Evolutionary conservation across 1,140 invertebrate species (phyloP).

Genomic region (Aphis gossypii): DNA sequence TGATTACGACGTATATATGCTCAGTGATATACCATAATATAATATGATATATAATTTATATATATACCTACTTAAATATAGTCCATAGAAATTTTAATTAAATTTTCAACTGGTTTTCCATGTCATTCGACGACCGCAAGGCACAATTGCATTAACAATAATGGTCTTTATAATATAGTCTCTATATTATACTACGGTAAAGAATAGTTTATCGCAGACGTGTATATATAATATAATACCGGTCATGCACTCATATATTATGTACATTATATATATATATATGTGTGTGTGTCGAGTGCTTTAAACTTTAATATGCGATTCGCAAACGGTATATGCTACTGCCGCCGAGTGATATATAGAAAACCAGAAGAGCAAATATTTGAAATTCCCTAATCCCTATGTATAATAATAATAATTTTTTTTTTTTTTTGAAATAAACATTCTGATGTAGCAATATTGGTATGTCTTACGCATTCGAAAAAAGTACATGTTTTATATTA

Average conservation of each 20-base stretch:
- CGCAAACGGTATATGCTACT: not conserved
- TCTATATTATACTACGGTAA: not conserved
- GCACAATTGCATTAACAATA: not conserved
- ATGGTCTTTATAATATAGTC: not conserved
- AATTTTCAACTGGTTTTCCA: conserved; percentile 22
- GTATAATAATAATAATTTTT: not conserved
- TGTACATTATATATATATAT: not conserved
- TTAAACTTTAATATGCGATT: conserved; percentile 3
- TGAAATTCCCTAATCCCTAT: not conserved
- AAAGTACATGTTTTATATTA: not conserved
- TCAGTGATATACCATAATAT: not conserved
- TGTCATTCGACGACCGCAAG: not conserved
- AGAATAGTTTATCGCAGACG: not conserved
- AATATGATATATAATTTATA: not conserved
- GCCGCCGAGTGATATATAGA: not conserved
- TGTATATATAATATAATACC: not conserved
- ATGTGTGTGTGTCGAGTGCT: not conserved
- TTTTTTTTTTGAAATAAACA: not conserved
- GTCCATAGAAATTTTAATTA: not conserved
- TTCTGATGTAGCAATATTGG: not conserved
- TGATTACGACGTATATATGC: not conserved
- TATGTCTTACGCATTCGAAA: not conserved
- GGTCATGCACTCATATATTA: not conserved
- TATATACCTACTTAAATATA: not conserved
- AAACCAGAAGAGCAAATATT: not conserved